Conservation (phyloP, 2,888 invertebrate species). For the Antheraea assamensis region DNA sequence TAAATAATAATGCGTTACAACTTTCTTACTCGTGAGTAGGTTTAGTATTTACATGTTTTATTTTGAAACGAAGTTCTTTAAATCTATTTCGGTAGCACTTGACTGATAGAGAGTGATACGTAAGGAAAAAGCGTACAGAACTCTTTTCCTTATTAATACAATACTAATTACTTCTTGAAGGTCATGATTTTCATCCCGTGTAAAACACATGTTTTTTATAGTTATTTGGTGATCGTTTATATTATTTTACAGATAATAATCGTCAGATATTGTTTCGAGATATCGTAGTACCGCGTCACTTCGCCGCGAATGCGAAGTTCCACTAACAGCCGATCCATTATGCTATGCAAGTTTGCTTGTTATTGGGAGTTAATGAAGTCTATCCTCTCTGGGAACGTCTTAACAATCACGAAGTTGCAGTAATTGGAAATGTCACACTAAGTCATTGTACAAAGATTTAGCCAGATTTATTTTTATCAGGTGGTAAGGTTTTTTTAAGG, state of each 20-base stretch:
- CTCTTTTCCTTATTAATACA: too few species aligned
- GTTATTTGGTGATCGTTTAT: too few species aligned
- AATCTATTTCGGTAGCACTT: too few species aligned
- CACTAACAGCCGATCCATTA: slow-evolving; percentile 9
- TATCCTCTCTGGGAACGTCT: not conserved
- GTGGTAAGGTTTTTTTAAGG: too few species aligned
- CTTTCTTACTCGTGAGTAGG: not conserved
- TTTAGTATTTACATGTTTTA: too few species aligned
- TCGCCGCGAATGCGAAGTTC: not conserved
- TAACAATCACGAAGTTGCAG: not conserved
- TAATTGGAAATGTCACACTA: not conserved
- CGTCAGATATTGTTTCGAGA: not conserved
- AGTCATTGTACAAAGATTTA: too few species aligned
- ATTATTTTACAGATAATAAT: not conserved
- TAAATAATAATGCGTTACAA: not conserved
- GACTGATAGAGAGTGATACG: too few species aligned
- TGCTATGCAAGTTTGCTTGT: slow-evolving; percentile 14
- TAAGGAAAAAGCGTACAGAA: too few species aligned
- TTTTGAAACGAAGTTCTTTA: too few species aligned
- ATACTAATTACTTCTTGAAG: too few species aligned
- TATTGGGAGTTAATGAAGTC: slow-evolving; percentile 10
- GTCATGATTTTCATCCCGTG: too few species aligned
- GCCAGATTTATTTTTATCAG: too few species aligned
- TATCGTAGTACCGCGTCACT: not conserved
- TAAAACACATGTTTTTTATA: not conserved